phyloP scores from a whole-genome alignment of 2,113 vertebrate genomes.

The Gymnocephalus cernua region DNA sequence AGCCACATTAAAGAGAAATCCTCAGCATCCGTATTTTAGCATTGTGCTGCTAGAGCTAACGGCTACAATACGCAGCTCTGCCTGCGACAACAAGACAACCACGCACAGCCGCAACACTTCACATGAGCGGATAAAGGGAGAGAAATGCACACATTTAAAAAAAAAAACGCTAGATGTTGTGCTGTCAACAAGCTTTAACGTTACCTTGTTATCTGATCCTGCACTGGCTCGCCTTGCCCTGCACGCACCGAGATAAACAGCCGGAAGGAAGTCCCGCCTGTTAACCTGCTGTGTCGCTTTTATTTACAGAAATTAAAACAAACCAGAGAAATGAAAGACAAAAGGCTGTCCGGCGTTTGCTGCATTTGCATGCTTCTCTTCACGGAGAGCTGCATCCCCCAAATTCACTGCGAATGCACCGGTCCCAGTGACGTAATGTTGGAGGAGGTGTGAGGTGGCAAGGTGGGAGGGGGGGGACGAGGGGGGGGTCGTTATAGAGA shows the following conservation, averaged over 20 bases:
- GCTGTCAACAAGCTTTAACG: constrained; percentile 48
- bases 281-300: not conserved
- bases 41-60: constrained; percentile 36
- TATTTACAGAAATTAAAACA: not conserved
- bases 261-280: constrained; percentile 70
- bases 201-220: constrained; percentile 69
- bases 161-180: not conserved
- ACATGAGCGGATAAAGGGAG: not conserved
- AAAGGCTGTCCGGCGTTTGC: not conserved
- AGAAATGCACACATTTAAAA: not conserved
- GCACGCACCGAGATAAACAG: constrained; percentile 56
- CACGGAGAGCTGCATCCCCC: constrained; percentile 3
- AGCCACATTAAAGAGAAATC: not conserved
- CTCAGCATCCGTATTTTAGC: not conserved
- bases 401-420: constrained; percentile 25
- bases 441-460: constrained; percentile 11
- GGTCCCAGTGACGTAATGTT: constrained; percentile 71
- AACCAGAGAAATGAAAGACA: not conserved
- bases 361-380: constrained; percentile 15
- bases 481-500: too few species aligned
- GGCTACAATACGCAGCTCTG: constrained; percentile 19
- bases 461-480: not conserved
- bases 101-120: not conserved
- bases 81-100: constrained; percentile 19
- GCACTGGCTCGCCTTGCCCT: constrained; percentile 29